Evolutionary conservation across 2,797 vertebrate genomes (phyloP).

Genomic region (Centroberyx gerrardi): DNA sequence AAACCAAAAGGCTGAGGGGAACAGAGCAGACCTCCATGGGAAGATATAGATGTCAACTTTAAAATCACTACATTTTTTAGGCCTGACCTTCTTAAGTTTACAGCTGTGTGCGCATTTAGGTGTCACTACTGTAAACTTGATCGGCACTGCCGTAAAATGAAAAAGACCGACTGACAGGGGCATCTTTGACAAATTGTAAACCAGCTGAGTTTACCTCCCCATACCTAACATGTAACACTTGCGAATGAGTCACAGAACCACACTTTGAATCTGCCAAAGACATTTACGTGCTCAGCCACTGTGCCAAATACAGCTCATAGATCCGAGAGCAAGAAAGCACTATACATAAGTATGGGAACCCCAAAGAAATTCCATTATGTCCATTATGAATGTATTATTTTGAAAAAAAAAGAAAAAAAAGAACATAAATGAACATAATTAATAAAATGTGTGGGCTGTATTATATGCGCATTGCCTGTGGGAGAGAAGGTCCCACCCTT

Average conservation of each 20-base stretch:
- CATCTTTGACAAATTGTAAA: conserved; percentile 72
- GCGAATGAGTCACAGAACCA: conserved; percentile 72
- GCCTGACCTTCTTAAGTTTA: conserved; percentile 51
- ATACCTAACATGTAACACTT: conserved; percentile 71
- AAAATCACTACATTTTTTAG: conserved; percentile 52
- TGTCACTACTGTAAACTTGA: conserved; percentile 70
- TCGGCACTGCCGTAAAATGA: conserved; percentile 66
- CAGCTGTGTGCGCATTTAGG: conserved; percentile 48
- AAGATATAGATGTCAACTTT: conserved; percentile 75
- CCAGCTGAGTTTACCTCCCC: conserved; percentile 58
- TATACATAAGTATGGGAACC: conserved; percentile 44
- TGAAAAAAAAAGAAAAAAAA: conserved; percentile 20
- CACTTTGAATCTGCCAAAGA: conserved; percentile 68
- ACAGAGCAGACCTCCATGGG: conserved; percentile 59
- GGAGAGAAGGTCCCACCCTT: conserved; percentile 24
- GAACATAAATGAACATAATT: conserved; percentile 39
- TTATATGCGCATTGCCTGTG: conserved; percentile 21
- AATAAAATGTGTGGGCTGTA: conserved; percentile 26
- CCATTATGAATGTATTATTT: conserved; percentile 32
- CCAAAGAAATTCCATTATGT: conserved; percentile 20
- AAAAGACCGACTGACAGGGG: conserved; percentile 64
- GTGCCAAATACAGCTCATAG: conserved; percentile 72
- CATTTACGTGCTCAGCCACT: conserved; percentile 61
- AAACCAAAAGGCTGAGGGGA: conserved; percentile 48
- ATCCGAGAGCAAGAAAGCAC: conserved; percentile 47